Evolutionary conservation across 2,113 vertebrate genomes (phyloP).

Genomic region (Psittacula cyanocephala): DNA sequence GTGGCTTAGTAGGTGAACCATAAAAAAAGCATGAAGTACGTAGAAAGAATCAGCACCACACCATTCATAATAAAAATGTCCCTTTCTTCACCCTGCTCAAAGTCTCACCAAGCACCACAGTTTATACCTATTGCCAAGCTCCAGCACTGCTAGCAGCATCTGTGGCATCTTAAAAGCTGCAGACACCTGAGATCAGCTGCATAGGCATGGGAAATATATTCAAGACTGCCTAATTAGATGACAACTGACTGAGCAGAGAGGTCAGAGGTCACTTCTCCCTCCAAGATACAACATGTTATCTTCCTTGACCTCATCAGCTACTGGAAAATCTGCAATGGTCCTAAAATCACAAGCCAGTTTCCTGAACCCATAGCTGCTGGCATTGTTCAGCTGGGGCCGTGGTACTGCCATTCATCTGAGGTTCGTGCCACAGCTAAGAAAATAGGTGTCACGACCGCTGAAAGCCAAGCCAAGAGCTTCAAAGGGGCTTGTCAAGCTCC

Average conservation of each 20-base stretch:
- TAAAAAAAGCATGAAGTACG: constrained; percentile 34
- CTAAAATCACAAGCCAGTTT: background rate
- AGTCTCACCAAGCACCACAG: background rate
- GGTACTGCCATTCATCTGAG: background rate
- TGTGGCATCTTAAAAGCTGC: background rate
- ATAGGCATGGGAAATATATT: fast-evolving
- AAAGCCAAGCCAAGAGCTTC: background rate
- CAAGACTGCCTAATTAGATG: fast-evolving
- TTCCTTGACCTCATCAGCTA: background rate
- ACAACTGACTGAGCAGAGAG: background rate
- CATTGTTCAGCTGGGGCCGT: background rate
- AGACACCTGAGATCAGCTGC: background rate
- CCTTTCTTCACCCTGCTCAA: background rate
- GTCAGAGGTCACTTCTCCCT: background rate
- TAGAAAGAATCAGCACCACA: background rate
- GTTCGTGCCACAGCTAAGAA: background rate
- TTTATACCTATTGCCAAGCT: background rate
- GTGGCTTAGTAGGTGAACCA: constrained; percentile 60
- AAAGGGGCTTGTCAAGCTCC: background rate
- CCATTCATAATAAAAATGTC: background rate
- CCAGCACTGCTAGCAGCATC: background rate
- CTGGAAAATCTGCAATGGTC: background rate
- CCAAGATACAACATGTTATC: background rate
- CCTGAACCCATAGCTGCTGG: background rate
- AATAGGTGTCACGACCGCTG: fast-evolving